Evolutionary conservation across 2,797 vertebrate genomes (phyloP).

Genomic region (Microcaecilia unicolor): DNA sequence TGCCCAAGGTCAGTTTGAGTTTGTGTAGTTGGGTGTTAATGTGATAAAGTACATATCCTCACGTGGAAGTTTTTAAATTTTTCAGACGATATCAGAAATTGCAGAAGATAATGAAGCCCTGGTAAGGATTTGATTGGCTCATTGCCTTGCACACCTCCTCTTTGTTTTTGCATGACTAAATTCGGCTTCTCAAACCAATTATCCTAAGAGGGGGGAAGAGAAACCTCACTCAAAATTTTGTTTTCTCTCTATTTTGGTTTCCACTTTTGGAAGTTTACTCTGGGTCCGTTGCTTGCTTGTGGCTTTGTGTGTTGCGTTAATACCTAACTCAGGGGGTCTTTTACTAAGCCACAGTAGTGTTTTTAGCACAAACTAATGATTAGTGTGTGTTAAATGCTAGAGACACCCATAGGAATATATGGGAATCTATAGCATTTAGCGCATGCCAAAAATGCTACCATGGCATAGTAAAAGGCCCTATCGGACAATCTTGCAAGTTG

Average conservation of each 20-base stretch:
- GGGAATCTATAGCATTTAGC: too few relatives aligned
- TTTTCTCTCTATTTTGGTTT: slow-evolving; percentile 24
- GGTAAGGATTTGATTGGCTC: slow-evolving; percentile 79
- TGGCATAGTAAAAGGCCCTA: too few relatives aligned
- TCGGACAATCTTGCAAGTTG: too few relatives aligned
- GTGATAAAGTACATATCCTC: slow-evolving; percentile 30
- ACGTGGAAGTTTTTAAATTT: slow-evolving; percentile 76
- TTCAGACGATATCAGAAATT: slow-evolving; percentile 99
- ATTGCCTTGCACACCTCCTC: slow-evolving; percentile 45
- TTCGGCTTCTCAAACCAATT: slow-evolving; percentile 19
- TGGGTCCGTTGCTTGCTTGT: slow-evolving; percentile 24
- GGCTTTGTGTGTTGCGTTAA: too few relatives aligned
- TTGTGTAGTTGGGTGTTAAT: slow-evolving; percentile 12
- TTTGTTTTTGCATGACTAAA: slow-evolving; percentile 70
- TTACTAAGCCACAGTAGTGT: too few relatives aligned
- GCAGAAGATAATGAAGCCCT: slow-evolving; percentile 99
- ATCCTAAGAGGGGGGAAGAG: too few relatives aligned
- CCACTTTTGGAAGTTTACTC: slow-evolving; percentile 8
- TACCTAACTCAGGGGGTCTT: too few relatives aligned
- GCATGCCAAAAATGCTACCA: too few relatives aligned
- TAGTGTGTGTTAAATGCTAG: too few relatives aligned
- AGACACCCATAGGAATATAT: too few relatives aligned
- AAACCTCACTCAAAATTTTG: slow-evolving; percentile 6
- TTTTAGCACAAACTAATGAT: too few relatives aligned
- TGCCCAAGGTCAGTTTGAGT: too few relatives aligned